Base-by-base conservation (phyloP, 2,797 vertebrate genomes). In the Anniella stebbinsi region DNA sequence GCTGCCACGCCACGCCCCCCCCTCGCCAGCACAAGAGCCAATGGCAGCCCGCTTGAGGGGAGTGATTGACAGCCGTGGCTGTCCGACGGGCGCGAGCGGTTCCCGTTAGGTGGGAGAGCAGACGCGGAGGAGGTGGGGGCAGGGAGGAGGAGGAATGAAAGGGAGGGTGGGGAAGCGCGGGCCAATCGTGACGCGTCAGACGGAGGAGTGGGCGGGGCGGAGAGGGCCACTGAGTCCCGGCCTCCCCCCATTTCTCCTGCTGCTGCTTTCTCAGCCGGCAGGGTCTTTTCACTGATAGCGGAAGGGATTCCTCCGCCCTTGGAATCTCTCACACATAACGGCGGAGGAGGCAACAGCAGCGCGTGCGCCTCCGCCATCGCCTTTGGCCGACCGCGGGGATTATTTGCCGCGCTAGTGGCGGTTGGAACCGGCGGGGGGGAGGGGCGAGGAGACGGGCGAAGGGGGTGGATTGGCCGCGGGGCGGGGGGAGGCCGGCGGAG, bases 241-340 rank as follows among this genome's bases (percentile, higher is more conserved):
- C 63, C 63, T 10, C 66, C 63, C 23, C 69, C 33, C 30, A 1
- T 12, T 6, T 6, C 72, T 70, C 69, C 48, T 21, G 28, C 80
- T 57, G n/a, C 63, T 12, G n/a, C n/a, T 70, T 51, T 8, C 51
- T 30, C 45, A 36, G 89, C 85, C 78, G 78, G 89, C 84, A 41
- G 69, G 54, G 83, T 12, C 83, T 57, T 9, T 36, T 87, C 85
- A 77, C 85, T 38, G 5, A 23, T 33, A 38, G n/a, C 33, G 36
- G 54, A 15, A 23, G n/a, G 85, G 70, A 90, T 90, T 80, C 89
- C 86, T 90, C 86, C 89, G 89, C 89, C 60, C 25, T 25, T 41
- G 84, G 89, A 82, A 82, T 80, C 77, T 25, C 25, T 66, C 89
- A 25, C 76, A 30, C 73, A 57, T 77, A 89, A 75, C 60, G 81